Evolutionary conservation across 2,797 vertebrate genomes (phyloP), one percentile per base, ranked within the genome.

Genomic region (Mycteria americana): DNA sequence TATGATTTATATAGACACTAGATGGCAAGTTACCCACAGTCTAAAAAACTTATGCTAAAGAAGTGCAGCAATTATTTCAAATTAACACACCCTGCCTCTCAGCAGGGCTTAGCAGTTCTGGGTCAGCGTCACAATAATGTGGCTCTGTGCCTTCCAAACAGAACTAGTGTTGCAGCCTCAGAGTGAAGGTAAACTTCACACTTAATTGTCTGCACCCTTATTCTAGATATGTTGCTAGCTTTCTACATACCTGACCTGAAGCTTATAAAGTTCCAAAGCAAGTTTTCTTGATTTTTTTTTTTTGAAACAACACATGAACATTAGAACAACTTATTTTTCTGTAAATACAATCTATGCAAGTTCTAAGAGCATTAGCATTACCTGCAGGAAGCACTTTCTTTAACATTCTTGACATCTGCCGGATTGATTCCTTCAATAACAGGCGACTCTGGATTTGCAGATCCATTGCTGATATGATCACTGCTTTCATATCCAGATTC

Each of bases 401-500:
- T 98, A 50, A 97, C 93, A 9, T 96, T 97, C 75, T 92, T 98
- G 80, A 97, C 91, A 37, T 99, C 98, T 59, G 97, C 98, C 2
- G 96, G 85, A 18, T 97, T 97, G 9, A 94, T 87, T 96, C 98
- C 98, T 60, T 99, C 99, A 19, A 98, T 98, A 51, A 98, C 93
- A 11, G 99, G 99, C 0, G 99, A 99, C 97, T 99, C 99, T 0
- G 99, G 97, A 86, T 98, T 99, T 68, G 98, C 97, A 9, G 99
- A 99, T n/a, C 98, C 98, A 4, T 98, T 99, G 97, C 99, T 99
- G 64, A 99, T 97, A 53, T 99, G 98, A 96, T 99, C 99, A 11
- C 99, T 99, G 93, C 99, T 99, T 94, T 99, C 99, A 19, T 99
- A 99, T 3, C 99, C 99, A 41, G 99, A 99, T 95, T 99, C 99